These are phyloP conservation scores for Tachina fera DNA, from an alignment of 2,888 invertebrate species.

Conservation along the genomic window DNA sequence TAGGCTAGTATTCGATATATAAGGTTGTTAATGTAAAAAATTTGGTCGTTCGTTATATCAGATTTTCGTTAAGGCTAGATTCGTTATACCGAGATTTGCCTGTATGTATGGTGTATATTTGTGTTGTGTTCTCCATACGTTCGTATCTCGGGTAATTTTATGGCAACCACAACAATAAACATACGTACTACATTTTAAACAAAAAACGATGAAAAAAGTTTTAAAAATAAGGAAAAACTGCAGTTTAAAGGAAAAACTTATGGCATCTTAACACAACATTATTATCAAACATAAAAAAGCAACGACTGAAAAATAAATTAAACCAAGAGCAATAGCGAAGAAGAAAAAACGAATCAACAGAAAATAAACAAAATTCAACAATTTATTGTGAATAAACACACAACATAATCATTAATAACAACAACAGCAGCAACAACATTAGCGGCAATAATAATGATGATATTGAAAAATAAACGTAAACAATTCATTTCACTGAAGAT, in stretches of 20 bases:
- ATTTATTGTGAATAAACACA: conserved; percentile 64
- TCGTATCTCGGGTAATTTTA: conserved; percentile 32
- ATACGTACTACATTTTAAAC: conserved; percentile 10
- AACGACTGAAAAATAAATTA: conserved; percentile 35
- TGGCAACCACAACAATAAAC: conserved; percentile 49
- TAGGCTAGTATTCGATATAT: too few species aligned
- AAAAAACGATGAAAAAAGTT: conserved; percentile 9
- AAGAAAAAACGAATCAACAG: conserved; percentile 36
- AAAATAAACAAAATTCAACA: conserved; percentile 58
- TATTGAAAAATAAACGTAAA: conserved; percentile 71
- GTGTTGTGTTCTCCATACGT: too few species aligned
- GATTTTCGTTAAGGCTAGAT: too few species aligned
- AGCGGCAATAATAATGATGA: conserved; percentile 54
- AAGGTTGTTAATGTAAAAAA: too few species aligned
- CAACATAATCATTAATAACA: conserved; percentile 16
- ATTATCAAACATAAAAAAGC: conserved; percentile 41
- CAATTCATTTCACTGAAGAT: conserved; percentile 36
- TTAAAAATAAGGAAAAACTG: conserved; percentile 33
- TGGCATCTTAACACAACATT: conserved; percentile 52
- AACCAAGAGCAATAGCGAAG: conserved; percentile 19
- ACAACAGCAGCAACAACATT: conserved; percentile 32
- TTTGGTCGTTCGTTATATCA: too few species aligned
- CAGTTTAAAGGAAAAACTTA: conserved; percentile 47
- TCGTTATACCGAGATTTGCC: too few species aligned
- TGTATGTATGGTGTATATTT: too few species aligned